phyloP scores from a whole-genome alignment of 2,797 vertebrate species.

The Urocyon cinereoargenteus region DNA sequence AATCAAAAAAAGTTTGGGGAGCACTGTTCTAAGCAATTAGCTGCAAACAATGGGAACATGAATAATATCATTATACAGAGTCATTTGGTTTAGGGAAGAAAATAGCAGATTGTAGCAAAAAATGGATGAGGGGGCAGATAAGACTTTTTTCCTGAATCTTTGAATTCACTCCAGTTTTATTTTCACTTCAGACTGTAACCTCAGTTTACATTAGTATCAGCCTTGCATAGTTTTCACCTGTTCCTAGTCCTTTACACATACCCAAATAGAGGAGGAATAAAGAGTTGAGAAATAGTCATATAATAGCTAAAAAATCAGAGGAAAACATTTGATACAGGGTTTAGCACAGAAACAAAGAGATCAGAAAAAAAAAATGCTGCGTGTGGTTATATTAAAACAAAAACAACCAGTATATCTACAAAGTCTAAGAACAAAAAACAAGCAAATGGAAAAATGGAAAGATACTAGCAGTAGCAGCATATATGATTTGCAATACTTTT shows the following conservation, averaged over 20 bases:
- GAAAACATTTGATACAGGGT: background rate
- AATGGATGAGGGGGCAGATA: background rate
- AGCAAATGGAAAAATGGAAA: background rate
- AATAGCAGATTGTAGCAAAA: background rate
- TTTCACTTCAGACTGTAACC: background rate
- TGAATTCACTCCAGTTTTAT: background rate
- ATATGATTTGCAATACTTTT: background rate
- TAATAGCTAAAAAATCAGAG: conserved; percentile 53
- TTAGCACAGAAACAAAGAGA: conserved; percentile 19
- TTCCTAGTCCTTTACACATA: background rate
- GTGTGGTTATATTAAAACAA: background rate
- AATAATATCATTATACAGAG: background rate
- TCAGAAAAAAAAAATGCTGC: background rate
- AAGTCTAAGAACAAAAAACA: conserved; percentile 13
- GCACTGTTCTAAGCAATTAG: background rate
- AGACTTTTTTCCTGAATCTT: background rate
- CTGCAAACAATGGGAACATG: conserved; percentile 18
- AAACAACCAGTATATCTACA: background rate
- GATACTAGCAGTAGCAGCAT: background rate
- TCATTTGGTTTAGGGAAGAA: background rate
- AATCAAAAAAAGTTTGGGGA: background rate
- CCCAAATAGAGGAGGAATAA: background rate
- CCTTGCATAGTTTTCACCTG: background rate
- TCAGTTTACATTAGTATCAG: background rate
- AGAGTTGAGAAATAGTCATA: conserved; percentile 34